These are phyloP conservation scores for Phylloscopus collybita DNA, from an alignment of 2,797 vertebrate species.

Conservation along the genomic window DNA sequence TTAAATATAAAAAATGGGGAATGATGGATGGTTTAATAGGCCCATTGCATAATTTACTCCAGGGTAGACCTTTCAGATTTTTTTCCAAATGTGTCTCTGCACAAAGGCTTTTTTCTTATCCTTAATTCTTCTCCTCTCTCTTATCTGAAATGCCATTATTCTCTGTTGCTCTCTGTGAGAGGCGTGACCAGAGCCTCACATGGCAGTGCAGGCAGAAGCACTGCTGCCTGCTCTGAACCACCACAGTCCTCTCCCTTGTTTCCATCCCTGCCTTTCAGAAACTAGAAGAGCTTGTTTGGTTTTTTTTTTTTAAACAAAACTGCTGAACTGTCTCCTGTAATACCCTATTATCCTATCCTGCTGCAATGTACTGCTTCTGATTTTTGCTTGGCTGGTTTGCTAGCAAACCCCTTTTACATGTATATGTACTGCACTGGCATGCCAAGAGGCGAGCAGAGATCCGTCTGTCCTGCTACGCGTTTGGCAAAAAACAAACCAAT, in stretches of 20 bases:
- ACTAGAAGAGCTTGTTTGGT: neutral
- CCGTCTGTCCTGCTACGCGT: fast-evolving
- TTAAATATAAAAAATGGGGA: neutral
- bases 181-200: fast-evolving
- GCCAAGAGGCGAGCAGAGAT: neutral
- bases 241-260: neutral
- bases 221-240: neutral
- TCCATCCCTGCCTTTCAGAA: neutral
- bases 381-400: slow-evolving; percentile 17
- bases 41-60: neutral
- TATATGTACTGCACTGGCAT: neutral
- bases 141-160: neutral
- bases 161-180: neutral
- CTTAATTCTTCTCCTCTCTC: neutral
- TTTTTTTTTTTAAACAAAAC: neutral
- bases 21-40: neutral
- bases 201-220: neutral
- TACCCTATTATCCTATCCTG: neutral
- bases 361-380: neutral
- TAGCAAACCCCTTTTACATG: neutral
- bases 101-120: neutral
- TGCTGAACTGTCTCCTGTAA: neutral
- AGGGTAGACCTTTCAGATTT: neutral
- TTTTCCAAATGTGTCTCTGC: neutral
- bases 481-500: neutral